Base-by-base conservation (phyloP, 30 jellyfish, hydroid and myxozoan genomes). In the Hydractinia symbiolongicarpus region DNA sequence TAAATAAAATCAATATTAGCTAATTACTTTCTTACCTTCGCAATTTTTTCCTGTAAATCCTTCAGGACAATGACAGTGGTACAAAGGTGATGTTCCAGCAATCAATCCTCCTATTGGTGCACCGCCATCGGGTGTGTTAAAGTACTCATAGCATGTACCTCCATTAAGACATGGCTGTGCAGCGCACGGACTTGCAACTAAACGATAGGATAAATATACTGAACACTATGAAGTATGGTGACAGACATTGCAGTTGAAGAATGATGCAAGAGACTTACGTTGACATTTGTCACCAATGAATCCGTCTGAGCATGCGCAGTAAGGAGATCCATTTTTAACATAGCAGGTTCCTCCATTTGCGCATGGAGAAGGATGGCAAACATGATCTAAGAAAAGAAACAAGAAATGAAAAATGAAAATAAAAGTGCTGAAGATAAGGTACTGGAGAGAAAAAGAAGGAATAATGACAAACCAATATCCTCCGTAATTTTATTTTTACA, bases 181-280 rank as follows among this genome's bases (percentile, higher is more conserved):
- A 66, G 96, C 99, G 73, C 99, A 93, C 9, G 99, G 99, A 53
- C 99, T 93, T 66, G 96, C 99, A 95, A 88, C 99, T 93, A 81
- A 17, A 67, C 81, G 19, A 19, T 10, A 83, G 68, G 55, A 50
- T 0, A 15, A n/a, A 50, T 4, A 8, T 62, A 17, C 8, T 66
- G 9, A 4, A 51, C 21, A 64, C 40, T 64, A 64, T n/a, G 8
- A 64, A 6, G 9, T 1, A 7, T n/a, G 52, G 74, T 6, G 40
- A 6, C 52, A 64, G 40, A 0, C 19, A n/a, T 7, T 64, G 16
- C 19, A 64, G 4, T 64, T n/a, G 40, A n/a, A 64, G 40, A 64
- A n/a, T 0, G 19, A 58, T 11, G 17, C 17, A 11, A 64, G 4
- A 54, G 5, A 79, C 99, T 55, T 84, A 93, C 99, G 78, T 78